Percentiles rank a stretch among this genome's conserved stretches.
Evolutionary conservation across 2,113 vertebrate species (phyloP).

Genomic region (Ammospiza caudacuta): DNA sequence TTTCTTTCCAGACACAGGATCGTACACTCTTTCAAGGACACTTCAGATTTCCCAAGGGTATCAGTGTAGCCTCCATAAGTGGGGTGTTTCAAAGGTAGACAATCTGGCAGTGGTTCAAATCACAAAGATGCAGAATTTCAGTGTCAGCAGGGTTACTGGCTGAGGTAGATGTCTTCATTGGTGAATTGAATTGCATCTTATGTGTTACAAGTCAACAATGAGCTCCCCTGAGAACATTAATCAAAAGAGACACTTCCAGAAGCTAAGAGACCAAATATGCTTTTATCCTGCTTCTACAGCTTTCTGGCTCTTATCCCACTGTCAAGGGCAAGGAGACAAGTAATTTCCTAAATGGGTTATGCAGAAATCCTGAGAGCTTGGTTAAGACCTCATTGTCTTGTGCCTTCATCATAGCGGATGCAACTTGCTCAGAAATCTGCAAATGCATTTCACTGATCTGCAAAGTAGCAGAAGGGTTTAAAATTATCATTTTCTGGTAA

Average conservation of each 20-base stretch:
- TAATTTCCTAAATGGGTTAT: conserved; percentile 4
- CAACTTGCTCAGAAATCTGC: background rate
- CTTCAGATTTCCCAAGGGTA: background rate
- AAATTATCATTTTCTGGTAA: background rate
- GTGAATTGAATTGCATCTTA: background rate
- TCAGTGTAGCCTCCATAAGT: background rate
- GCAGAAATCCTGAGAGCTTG: background rate
- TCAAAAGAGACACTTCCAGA: background rate
- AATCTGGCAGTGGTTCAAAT: background rate
- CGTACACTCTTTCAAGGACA: background rate
- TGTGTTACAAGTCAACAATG: background rate
- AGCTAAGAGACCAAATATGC: background rate
- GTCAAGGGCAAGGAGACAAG: conserved; percentile 4
- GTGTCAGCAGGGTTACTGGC: background rate
- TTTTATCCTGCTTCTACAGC: background rate
- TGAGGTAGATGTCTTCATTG: background rate
- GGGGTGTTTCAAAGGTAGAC: background rate
- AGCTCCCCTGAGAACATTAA: background rate
- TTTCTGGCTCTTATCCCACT: background rate
- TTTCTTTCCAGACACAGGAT: background rate
- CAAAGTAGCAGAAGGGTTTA: background rate
- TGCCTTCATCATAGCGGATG: background rate
- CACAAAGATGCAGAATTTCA: background rate
- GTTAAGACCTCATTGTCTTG: background rate
- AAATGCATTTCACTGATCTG: background rate